These are phyloP conservation scores for Mesorhabditis spiculigera DNA, from an alignment of 2,888 invertebrate genomes.

Conservation along the genomic window DNA sequence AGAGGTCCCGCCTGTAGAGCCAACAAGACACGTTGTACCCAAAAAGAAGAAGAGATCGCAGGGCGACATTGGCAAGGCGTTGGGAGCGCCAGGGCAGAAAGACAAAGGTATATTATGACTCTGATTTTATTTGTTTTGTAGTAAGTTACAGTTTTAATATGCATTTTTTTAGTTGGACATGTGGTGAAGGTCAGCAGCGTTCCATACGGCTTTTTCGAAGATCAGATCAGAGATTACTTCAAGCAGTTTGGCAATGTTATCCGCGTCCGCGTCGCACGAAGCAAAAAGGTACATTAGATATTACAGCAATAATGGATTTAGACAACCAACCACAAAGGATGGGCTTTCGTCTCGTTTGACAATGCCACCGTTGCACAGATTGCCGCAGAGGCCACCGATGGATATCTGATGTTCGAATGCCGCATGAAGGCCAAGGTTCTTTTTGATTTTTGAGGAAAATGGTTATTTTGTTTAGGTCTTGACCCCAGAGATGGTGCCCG, in stretches of 20 bases:
- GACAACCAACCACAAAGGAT: constrained; percentile 81
- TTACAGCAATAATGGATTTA: constrained; percentile 55
- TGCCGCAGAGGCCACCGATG: constrained; percentile 92
- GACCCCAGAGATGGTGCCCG: constrained; percentile 27
- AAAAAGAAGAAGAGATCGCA: too few species aligned
- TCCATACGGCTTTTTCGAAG: constrained; percentile 91
- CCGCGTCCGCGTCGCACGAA: constrained; percentile 75
- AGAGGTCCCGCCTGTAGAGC: too few species aligned
- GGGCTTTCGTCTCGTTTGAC: constrained; percentile 83
- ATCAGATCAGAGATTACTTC: constrained; percentile 76
- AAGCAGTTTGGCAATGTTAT: constrained; percentile 84
- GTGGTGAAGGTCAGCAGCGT: constrained; percentile 61
- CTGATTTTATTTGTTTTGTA: too few species aligned
- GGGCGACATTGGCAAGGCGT: too few species aligned
- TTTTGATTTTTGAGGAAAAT: background rate
- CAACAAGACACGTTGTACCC: too few species aligned
- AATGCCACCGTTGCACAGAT: constrained; percentile 82
- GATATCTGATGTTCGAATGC: constrained; percentile 90
- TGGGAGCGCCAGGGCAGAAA: too few species aligned
- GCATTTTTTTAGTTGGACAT: background rate
- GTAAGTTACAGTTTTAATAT: too few species aligned
- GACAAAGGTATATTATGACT: too few species aligned
- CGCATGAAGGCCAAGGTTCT: constrained; percentile 64
- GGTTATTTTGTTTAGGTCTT: constrained; percentile 24
- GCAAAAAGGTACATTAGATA: constrained; percentile 66